A percentile compares a stretch with the other conserved stretches of the same genome.
Conservation (phyloP, 2,888 invertebrate genomes). For the Diarsia rubi region DNA sequence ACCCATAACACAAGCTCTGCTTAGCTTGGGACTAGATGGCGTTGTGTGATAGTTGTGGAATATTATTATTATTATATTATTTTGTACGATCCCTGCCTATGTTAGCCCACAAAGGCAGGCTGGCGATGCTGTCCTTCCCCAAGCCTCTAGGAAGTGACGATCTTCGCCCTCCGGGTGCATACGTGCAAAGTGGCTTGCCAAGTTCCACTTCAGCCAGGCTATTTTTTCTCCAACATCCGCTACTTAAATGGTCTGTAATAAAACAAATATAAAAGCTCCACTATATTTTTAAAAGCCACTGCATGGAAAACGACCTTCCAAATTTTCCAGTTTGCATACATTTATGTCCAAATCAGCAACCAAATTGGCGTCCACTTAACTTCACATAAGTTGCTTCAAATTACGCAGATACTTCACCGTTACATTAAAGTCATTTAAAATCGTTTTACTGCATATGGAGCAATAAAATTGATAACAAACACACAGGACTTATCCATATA, state of each 20-base stretch:
- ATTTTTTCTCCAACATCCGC: not conserved
- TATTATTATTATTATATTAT: too few relatives aligned
- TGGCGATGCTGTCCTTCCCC: not conserved
- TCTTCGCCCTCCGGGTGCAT: not conserved
- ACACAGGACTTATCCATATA: not conserved
- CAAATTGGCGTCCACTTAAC: not conserved
- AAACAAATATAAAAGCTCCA: not conserved
- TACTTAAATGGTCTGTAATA: not conserved
- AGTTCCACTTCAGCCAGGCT: not conserved
- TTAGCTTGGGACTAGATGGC: too few relatives aligned
- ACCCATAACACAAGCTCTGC: too few relatives aligned
- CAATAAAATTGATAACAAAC: too few relatives aligned
- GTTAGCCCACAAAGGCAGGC: not conserved
- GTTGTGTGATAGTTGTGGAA: too few relatives aligned
- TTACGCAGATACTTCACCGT: not conserved
- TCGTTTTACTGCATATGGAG: not conserved
- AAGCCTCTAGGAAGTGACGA: not conserved
- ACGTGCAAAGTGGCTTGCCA: not conserved
- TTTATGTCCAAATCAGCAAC: not conserved
- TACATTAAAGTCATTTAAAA: not conserved
- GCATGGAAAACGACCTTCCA: not conserved
- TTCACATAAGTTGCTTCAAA: not conserved
- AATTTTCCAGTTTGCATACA: conserved; percentile 6
- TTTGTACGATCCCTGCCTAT: not conserved
- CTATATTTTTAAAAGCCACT: not conserved